A percentile compares a stretch with the other conserved stretches of the same genome.
phyloP scores from a whole-genome alignment of 2,888 invertebrate species.

The Phengaris arion region DNA sequence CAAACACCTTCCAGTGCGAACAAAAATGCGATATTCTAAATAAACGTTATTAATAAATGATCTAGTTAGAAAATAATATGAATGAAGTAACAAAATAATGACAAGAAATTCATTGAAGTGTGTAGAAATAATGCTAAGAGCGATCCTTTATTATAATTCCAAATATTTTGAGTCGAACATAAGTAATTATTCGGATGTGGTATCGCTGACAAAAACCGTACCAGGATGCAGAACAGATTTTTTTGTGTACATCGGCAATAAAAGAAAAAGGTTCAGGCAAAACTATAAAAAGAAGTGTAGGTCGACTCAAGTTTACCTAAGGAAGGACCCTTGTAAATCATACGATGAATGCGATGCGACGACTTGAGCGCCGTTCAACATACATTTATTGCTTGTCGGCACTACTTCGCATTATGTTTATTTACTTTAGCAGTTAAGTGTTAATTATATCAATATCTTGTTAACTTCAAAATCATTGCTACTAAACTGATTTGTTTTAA shows the following conservation, averaged over 20 bases:
- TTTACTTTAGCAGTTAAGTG: constrained; percentile 62
- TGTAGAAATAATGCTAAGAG: constrained; percentile 62
- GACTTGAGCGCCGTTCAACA: constrained; percentile 72
- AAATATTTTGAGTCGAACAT: constrained; percentile 77
- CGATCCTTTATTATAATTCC: constrained; percentile 64
- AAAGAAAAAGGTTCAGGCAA: constrained; percentile 70
- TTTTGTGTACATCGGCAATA: constrained; percentile 73
- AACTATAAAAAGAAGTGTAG: constrained; percentile 76
- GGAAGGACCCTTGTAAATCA: constrained; percentile 79
- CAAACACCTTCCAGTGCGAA: constrained; percentile 75
- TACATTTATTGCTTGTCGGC: constrained; percentile 74
- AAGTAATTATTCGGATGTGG: constrained; percentile 79
- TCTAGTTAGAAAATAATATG: not conserved
- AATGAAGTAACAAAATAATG: constrained; percentile 12
- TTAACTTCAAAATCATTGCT: not conserved
- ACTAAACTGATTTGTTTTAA: constrained; percentile 22
- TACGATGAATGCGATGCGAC: constrained; percentile 70
- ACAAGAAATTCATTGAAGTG: constrained; percentile 59
- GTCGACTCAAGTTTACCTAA: constrained; percentile 75
- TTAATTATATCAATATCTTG: constrained; percentile 39
- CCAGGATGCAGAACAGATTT: constrained; percentile 76
- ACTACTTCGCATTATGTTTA: constrained; percentile 65
- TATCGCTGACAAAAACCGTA: constrained; percentile 74
- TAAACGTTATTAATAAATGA: constrained; percentile 7
- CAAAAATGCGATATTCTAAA: constrained; percentile 26